Evolutionary conservation across 2,113 vertebrate genomes (phyloP), one percentile per base, ranked within the genome.

Genomic region (Cepphus grylle): DNA sequence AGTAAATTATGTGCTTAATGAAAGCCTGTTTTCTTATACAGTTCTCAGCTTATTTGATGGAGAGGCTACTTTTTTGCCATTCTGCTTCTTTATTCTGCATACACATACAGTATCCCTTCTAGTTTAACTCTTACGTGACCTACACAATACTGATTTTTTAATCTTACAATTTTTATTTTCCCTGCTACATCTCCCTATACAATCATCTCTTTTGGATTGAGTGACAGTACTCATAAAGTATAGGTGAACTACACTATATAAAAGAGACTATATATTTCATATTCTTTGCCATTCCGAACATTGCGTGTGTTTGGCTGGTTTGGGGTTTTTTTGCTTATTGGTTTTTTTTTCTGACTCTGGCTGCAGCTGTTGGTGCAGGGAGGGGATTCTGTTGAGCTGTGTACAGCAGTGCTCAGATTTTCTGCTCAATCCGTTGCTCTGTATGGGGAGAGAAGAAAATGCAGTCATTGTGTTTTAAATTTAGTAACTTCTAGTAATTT

Each of bases 401-500:
- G 38, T 76, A 58, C 52, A 85, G 61, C 65, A 79, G 49, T 1
- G 1, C 84, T 89, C 55, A 72, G 36, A 53, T 66, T 81, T 65
- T 81, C 59, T 87, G 25, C 67, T 90, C 84, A 79, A 34, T 89
- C 56, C 76, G 38, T 90, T 84, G 20, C 87, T 90, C 42, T 52
- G 7, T 92, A 36, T 67, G 49, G 69, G 71, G 58, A 95, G 59
- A 94, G 91, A 88, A 81, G 65, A 97, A 97, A 81, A 96, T 52
- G 66, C 11, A 74, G 52, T 71, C 29, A 0, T 88, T 88, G 66
- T 93, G 82, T 91, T 95, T 95, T 92, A 97, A 94, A 76, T 96
- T 89, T 95, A 94, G 90, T 59, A 97, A 95, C 56, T 42, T 62
- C 69, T 86, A 86, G 88, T 95, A 90, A 95, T 95, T 96, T 87